Conservation (phyloP, 2,113 vertebrate genomes). For the Petaurus breviceps region DNA sequence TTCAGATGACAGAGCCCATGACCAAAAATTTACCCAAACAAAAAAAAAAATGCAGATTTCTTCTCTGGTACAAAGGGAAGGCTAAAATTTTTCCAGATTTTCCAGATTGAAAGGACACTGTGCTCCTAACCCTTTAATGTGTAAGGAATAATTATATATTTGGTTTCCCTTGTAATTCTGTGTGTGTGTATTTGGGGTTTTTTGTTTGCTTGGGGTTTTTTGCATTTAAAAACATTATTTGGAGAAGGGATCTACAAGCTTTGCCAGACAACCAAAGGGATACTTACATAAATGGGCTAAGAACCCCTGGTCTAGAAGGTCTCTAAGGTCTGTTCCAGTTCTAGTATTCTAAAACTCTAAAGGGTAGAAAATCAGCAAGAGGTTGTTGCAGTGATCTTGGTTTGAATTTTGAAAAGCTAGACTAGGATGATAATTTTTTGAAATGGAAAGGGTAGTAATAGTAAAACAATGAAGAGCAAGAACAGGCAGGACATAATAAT, state of each 20-base stretch:
- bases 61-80: no score
- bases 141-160: neutral
- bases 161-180: neutral
- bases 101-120: no score
- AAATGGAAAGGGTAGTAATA: neutral
- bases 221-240: no score
- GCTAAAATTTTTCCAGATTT: no score
- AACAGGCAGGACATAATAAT: neutral
- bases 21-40: no score
- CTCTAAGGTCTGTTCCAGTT: neutral
- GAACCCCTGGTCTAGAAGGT: neutral
- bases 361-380: neutral
- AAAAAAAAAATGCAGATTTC: no score
- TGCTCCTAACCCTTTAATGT: no score
- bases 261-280: neutral
- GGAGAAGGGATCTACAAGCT: neutral
- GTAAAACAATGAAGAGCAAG: neutral
- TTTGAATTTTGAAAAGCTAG: neutral
- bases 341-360: neutral
- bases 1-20: no score
- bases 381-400: neutral
- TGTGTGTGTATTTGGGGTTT: no score
- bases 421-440: neutral
- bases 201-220: neutral
- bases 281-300: neutral